Evolutionary conservation across 1,140 invertebrate species (phyloP), one percentile per base, ranked within the genome.

Genomic region (Alviniconcha marisindica): DNA sequence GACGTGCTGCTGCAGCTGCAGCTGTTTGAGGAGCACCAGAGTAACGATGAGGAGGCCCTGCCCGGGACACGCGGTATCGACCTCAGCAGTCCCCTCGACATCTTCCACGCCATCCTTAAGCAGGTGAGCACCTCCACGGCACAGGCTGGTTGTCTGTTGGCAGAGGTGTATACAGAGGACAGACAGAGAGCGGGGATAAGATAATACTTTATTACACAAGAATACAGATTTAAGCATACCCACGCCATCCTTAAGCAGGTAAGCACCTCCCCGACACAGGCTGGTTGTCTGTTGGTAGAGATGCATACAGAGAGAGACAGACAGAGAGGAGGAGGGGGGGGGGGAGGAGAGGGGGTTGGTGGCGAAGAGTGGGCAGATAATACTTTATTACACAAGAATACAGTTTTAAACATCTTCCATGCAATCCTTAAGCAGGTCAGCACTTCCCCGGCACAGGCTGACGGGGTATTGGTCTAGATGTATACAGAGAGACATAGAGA

Each of bases 241-340:
- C 84, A 92, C 48, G 89, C 92, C 5, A 88, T 93, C 66, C 88
- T 84, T 76, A 91, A 89, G 85, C 90, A 92, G 89, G 92, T 93
- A 5, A 71, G 36, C 5, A 3, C 24, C 33, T 10, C n/a, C n/a
- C n/a, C n/a, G n/a, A n/a, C n/a, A n/a, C n/a, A n/a, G n/a, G n/a
- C n/a, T n/a, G n/a, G n/a, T n/a, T n/a, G n/a, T n/a, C n/a, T n/a
- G n/a, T n/a, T n/a, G n/a, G n/a, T n/a, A n/a, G n/a, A n/a, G n/a
- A n/a, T n/a, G n/a, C n/a, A n/a, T n/a, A n/a, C n/a, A n/a, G n/a
- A n/a, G 21, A 60, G 56, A 60, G 48, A 51, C 10, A 51, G 48
- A 51, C 10, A 51, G 48, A 51, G 48, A 51, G 48, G 21, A 21
- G 21, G 48, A n/a, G 24, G 56, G 24, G 56, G 24, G 56, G 24